These are phyloP conservation scores for Sarotherodon lohbergeri DNA, from an alignment of 2,113 vertebrate species.

Conservation along the genomic window DNA sequence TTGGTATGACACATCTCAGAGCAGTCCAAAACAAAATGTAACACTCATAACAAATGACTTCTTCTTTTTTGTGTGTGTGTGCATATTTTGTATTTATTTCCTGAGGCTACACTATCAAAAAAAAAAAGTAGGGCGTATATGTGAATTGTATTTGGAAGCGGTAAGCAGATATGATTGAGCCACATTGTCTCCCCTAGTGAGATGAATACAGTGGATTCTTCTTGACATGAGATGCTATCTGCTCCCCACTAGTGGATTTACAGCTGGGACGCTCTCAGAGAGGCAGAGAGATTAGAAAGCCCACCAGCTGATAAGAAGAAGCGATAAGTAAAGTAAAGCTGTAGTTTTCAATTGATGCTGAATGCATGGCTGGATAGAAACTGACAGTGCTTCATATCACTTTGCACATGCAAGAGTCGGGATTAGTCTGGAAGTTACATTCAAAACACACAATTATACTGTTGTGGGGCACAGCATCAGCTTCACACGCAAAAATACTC, in stretches of 20 bases:
- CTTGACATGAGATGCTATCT: conserved; percentile 45
- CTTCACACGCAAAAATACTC: not conserved
- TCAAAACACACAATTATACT: not conserved
- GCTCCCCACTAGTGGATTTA: conserved; percentile 33
- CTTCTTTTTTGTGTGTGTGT: not conserved
- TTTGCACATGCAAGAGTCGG: not conserved
- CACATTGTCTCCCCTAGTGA: conserved; percentile 15
- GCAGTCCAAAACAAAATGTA: not conserved
- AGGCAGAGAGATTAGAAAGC: conserved; percentile 21
- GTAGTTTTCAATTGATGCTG: not conserved
- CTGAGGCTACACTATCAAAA: not conserved
- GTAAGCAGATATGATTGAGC: conserved; percentile 13
- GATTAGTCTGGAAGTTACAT: not conserved
- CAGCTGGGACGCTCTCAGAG: conserved; percentile 8
- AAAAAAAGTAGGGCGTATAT: too few relatives aligned
- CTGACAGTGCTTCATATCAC: not conserved
- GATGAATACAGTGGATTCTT: conserved; percentile 46
- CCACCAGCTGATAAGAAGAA: conserved; percentile 7
- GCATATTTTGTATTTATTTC: not conserved
- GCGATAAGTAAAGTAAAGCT: conserved; percentile 6
- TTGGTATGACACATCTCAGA: not conserved
- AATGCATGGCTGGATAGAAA: not conserved
- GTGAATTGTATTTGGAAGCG: too few relatives aligned
- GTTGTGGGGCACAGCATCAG: not conserved
- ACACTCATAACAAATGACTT: not conserved